These are phyloP conservation scores for Dinocampus coccinellae DNA, from an alignment of 2,888 invertebrate genomes.

Conservation along the genomic window DNA sequence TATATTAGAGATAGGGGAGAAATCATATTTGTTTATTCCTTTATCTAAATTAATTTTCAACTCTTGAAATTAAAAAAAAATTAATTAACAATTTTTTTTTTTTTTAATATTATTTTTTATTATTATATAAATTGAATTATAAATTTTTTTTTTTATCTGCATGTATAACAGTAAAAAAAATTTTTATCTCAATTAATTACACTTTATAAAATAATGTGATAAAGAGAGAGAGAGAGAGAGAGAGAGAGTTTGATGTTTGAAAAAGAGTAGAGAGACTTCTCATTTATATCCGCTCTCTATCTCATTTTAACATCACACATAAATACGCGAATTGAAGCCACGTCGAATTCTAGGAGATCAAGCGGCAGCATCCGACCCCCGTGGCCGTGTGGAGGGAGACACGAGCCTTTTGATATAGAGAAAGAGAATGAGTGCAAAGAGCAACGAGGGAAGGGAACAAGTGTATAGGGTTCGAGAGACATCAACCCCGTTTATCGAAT, in stretches of 20 bases:
- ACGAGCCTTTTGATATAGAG: not conserved
- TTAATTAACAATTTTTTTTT: no score
- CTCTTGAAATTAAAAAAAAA: not conserved
- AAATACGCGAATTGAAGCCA: conserved; percentile 1
- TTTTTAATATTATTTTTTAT: no score
- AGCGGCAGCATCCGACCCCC: not conserved
- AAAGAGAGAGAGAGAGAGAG: not conserved
- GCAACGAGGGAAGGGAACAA: not conserved
- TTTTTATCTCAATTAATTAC: not conserved
- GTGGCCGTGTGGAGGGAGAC: not conserved
- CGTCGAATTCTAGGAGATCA: not conserved
- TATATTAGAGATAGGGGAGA: no score
- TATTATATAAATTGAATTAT: no score
- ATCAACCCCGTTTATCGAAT: conserved; percentile 61
- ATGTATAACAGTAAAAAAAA: not conserved
- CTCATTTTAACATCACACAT: not conserved
- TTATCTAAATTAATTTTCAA: not conserved
- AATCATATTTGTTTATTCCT: conserved; percentile 38
- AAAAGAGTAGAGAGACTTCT: not conserved
- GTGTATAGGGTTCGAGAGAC: conserved; percentile 51
- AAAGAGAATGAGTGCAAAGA: not conserved
- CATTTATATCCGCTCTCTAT: not conserved
- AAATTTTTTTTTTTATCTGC: not conserved
- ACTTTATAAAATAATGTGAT: not conserved
- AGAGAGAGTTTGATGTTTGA: not conserved